Evolutionary conservation across 2,113 vertebrate genomes (phyloP).

Genomic region (Elgaria multicarinata): DNA sequence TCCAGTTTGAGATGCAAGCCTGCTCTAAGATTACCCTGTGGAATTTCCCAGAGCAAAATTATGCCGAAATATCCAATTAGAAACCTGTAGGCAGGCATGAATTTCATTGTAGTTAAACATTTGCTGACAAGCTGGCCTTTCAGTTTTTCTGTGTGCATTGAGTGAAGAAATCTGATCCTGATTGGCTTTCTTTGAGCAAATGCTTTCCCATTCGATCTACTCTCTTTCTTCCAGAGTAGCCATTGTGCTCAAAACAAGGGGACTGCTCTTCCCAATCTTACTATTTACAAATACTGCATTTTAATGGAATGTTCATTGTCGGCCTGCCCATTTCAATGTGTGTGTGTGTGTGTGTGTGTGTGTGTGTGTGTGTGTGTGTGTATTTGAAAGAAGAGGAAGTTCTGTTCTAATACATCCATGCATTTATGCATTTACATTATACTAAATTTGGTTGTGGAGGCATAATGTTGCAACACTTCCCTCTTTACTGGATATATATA

Average conservation of each 20-base stretch:
- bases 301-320: constrained; percentile 35
- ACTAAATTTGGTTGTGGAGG: constrained; percentile 25
- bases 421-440: constrained; percentile 39
- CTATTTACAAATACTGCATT: constrained; percentile 25
- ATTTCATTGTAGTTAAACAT: constrained; percentile 81
- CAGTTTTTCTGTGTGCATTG: constrained; percentile 74
- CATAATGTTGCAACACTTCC: constrained; percentile 22
- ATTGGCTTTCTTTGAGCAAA: constrained; percentile 79
- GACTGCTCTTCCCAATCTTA: not conserved
- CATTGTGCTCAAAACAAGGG: constrained; percentile 44
- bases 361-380: not conserved
- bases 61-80: constrained; percentile 66
- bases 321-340: not conserved
- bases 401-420: constrained; percentile 31
- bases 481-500: constrained; percentile 36
- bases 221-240: constrained; percentile 71
- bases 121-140: constrained; percentile 85
- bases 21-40: constrained; percentile 47
- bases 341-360: not conserved
- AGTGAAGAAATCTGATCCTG: constrained; percentile 80
- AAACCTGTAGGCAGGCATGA: constrained; percentile 74
- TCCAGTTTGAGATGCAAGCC: constrained; percentile 42
- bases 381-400: constrained; percentile 25
- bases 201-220: constrained; percentile 78
- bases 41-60: constrained; percentile 58